Evolutionary conservation across 2,113 vertebrate species (phyloP).

Genomic region (Natator depressus): DNA sequence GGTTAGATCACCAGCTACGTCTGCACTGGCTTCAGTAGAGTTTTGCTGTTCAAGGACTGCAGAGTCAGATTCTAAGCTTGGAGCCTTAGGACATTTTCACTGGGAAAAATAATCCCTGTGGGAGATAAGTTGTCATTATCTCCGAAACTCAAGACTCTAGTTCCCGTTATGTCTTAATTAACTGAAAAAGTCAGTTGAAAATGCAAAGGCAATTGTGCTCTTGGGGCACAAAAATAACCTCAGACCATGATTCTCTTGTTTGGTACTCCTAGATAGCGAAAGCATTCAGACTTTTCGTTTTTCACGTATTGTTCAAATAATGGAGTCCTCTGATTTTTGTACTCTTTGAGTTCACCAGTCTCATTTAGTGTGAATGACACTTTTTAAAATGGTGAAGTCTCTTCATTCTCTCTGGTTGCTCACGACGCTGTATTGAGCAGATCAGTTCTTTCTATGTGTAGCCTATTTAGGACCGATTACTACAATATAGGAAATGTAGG

Average conservation of each 20-base stretch:
- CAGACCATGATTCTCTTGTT: not conserved
- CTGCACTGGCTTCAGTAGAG: not conserved
- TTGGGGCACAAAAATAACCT: not conserved
- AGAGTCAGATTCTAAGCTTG: not conserved
- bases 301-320: not conserved
- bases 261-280: not conserved
- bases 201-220: not conserved
- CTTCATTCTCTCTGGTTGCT: not conserved
- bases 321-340: not conserved
- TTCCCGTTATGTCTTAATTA: not conserved
- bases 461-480: not conserved
- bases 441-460: not conserved
- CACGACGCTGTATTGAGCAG: not conserved
- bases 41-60: not conserved
- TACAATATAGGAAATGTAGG: not conserved
- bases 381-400: rapidly evolving
- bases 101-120: not conserved
- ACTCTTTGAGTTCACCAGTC: rapidly evolving
- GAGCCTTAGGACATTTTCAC: not conserved
- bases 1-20: not conserved
- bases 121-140: not conserved
- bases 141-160: not conserved
- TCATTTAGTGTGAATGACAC: not conserved
- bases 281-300: not conserved
- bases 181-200: not conserved